A percentile compares a stretch with the other conserved stretches of the same genome.
Evolutionary conservation across 2,113 vertebrate genomes (phyloP).

Genomic region (Reinhardtius hippoglossoides): DNA sequence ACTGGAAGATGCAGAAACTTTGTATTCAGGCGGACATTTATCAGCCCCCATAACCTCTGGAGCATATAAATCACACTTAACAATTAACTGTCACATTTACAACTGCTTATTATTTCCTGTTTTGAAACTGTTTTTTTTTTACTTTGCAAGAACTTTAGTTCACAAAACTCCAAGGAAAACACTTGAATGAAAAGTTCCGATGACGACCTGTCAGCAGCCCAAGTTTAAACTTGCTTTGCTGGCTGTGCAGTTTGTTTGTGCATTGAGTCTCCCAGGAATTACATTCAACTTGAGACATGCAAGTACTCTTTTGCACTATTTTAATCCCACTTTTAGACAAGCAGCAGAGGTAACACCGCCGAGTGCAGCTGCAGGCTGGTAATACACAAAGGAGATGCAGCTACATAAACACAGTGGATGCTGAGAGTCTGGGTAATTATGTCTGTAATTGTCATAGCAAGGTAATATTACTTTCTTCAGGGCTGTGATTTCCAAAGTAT

Average conservation of each 20-base stretch:
- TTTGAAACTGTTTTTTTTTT: not conserved
- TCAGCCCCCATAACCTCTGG: no score
- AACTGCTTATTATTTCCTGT: not conserved
- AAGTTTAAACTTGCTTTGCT: not conserved
- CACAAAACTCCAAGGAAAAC: not conserved
- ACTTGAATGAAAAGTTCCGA: not conserved
- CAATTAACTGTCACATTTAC: not conserved
- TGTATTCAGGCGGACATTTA: not conserved
- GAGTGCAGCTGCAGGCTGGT: not conserved
- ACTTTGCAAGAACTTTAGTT: not conserved
- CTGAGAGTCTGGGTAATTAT: not conserved
- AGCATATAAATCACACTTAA: not conserved
- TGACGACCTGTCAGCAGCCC: not conserved
- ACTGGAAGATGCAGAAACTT: not conserved
- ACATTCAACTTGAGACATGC: not conserved
- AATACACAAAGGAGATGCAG: not conserved
- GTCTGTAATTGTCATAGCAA: not conserved
- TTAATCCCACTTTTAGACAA: not conserved
- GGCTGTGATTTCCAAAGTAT: not conserved
- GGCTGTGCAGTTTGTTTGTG: slow-evolving; percentile 1
- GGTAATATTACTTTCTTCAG: not conserved
- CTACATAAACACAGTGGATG: not conserved
- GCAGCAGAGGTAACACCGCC: not conserved
- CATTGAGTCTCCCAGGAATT: not conserved
- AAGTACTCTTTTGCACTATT: not conserved